Percentiles rank a stretch among this genome's conserved stretches.
phyloP scores from a whole-genome alignment of 2,888 invertebrate species.

The Scaptomyza parva region DNA sequence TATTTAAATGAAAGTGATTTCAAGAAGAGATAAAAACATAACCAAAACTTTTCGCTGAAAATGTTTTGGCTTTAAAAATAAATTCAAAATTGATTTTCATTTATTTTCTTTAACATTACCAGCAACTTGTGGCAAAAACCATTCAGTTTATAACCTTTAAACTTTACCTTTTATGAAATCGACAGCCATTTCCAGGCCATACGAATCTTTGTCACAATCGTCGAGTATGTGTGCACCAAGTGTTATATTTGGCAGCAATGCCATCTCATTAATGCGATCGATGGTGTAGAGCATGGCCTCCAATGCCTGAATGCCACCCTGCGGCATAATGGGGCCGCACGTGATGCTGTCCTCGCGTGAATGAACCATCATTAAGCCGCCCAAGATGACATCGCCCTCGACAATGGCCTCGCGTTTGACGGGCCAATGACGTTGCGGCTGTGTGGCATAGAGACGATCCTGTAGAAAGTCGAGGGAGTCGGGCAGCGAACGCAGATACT shows the following conservation, averaged over 20 bases:
- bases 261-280: conserved; percentile 89
- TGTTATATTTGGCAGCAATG: conserved; percentile 88
- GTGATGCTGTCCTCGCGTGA: conserved; percentile 91
- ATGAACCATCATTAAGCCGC: conserved; percentile 97
- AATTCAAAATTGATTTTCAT: background rate
- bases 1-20: conserved; percentile 1
- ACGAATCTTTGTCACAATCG: conserved; percentile 96
- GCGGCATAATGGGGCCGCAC: conserved; percentile 95
- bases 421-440: conserved; percentile 87
- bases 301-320: conserved; percentile 93
- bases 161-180: conserved; percentile 95
- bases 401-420: conserved; percentile 92
- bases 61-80: background rate
- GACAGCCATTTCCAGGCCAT: conserved; percentile 95
- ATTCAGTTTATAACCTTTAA: background rate
- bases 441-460: conserved; percentile 60
- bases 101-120: background rate
- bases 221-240: conserved; percentile 94
- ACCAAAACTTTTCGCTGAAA: background rate
- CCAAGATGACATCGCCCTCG: conserved; percentile 93
- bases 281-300: conserved; percentile 95
- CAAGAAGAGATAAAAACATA: background rate
- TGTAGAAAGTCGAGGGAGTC: conserved; percentile 72
- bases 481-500: conserved; percentile 80
- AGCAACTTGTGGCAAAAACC: background rate